Evolutionary conservation across 2,888 invertebrate genomes (phyloP).

Genomic region (Copidosoma aretas): DNA sequence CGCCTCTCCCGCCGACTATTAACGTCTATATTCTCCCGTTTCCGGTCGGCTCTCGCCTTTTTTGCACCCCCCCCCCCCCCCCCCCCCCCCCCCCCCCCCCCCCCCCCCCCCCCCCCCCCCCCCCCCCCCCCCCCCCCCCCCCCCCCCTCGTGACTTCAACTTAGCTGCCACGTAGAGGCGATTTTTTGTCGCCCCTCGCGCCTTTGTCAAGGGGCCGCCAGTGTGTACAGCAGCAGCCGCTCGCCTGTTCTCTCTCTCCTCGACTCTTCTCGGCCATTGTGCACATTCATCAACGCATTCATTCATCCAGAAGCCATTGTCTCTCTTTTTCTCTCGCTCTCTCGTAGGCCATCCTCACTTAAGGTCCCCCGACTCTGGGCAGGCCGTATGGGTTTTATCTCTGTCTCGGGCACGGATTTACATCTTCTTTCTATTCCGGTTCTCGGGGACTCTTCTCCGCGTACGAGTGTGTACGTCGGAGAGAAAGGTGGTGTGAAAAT

Average conservation of each 20-base stretch:
- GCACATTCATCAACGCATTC: constrained; percentile 61
- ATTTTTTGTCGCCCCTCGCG: constrained; percentile 55
- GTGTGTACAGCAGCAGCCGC: constrained; percentile 50
- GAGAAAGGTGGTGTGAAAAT: background rate
- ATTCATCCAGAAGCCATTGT: constrained; percentile 60
- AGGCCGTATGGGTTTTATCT: constrained; percentile 48
- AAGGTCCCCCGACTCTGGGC: constrained; percentile 47
- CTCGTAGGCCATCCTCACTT: constrained; percentile 49
- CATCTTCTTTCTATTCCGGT: constrained; percentile 14
- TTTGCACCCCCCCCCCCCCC: constrained; percentile 10
- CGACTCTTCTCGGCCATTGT: constrained; percentile 57
- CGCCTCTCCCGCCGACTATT: constrained; percentile 10
- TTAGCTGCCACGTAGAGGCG: constrained; percentile 34
- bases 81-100: constrained; percentile 3
- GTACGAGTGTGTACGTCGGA: background rate
- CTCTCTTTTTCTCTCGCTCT: constrained; percentile 40
- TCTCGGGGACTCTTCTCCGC: background rate
- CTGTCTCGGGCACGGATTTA: constrained; percentile 38
- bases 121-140: constrained; percentile 11
- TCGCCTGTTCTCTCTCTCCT: background rate
- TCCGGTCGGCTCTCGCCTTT: constrained; percentile 22
- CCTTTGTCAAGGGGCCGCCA: constrained; percentile 18
- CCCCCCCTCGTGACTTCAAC: constrained; percentile 29
- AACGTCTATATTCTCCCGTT: constrained; percentile 36
- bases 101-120: background rate